Base-by-base conservation (phyloP, 2,888 invertebrate genomes). In the Caenorhabditis imperialis region DNA sequence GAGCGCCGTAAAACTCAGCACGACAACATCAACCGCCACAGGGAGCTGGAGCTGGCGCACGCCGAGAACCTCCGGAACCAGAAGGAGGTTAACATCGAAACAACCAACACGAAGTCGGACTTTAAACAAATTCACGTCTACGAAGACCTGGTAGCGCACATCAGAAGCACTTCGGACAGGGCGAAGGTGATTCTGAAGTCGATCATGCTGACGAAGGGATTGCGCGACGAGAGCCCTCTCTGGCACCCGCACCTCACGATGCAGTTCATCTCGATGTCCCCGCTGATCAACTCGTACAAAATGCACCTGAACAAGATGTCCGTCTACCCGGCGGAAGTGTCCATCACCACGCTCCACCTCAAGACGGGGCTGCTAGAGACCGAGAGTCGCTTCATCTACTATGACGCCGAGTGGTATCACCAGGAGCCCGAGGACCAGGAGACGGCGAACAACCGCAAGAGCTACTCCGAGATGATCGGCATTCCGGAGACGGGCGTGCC, bases 311-410 rank as follows among this genome's bases (percentile, higher is more conserved):
- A 45, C n/a, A 12, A 54, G 12, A 10, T 62, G 12, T 8, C 6
- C 10, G 22, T 35, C 10, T 62, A 50, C 27, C 71, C 71, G 1
- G 71, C 61, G 8, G 71, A 71, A 22, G 38, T 71, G 7, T 16
- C 50, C 1, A 27, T 62, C 6, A 71, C 62, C 3, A 44, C 35
- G 12, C 55, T 61, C 23, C n/a, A 62, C 23, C 4, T 70, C n/a
- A n/a, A 12, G 10, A 25, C 33, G 5, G 71, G 71, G 1, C 23
- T 71, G 20, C 6, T 25, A 8, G 3, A 27, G n/a, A 42, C 7
- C 3, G 14, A 40, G 6, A 53, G 61, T 8, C 40, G 33, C 10
- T 33, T 60, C 22, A 55, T 71, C 0, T 1, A 37, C 2, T 45
- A 57, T 7, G 50, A 57, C 5, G 0, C 14, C 1, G 12, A 18